Percentiles rank a stretch among this genome's conserved stretches.
Conservation (phyloP, 2,888 invertebrate species). For the Cosmopolites sordidus region DNA sequence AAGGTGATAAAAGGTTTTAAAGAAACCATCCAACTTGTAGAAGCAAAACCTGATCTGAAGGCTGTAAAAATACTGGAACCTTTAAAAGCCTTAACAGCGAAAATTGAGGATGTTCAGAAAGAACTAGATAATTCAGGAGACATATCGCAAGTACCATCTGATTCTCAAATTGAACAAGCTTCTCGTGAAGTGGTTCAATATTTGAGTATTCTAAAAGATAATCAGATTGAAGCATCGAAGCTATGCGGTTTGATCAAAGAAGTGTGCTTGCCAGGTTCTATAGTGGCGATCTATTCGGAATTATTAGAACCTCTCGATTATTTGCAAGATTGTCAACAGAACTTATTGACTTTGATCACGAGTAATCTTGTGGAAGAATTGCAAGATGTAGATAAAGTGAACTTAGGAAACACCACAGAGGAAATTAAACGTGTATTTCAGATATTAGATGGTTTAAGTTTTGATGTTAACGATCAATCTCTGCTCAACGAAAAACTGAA, state of each 20-base stretch:
- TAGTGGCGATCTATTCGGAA: conserved; percentile 12
- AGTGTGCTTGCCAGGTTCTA: conserved; percentile 11
- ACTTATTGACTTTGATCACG: conserved; percentile 22
- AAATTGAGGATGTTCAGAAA: conserved; percentile 28
- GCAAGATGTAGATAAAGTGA: conserved; percentile 7
- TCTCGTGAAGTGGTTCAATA: conserved; percentile 5
- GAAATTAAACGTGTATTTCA: conserved; percentile 20
- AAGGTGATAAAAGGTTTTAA: conserved; percentile 26
- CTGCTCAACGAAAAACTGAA: background rate
- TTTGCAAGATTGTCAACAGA: conserved; percentile 26
- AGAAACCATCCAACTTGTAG: conserved; percentile 24
- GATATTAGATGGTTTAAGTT: conserved; percentile 12
- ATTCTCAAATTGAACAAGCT: background rate
- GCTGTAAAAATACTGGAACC: conserved; percentile 25
- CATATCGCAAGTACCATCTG: background rate
- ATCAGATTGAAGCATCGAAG: conserved; percentile 21
- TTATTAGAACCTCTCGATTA: conserved; percentile 28
- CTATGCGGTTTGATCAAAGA: conserved; percentile 25
- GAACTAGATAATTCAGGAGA: conserved; percentile 1
- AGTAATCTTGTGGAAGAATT: conserved; percentile 15
- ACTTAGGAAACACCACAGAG: conserved; percentile 8
- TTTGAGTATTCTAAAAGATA: conserved; percentile 17
- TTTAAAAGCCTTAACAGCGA: conserved; percentile 31
- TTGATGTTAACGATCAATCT: background rate
- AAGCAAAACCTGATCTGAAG: conserved; percentile 10